phyloP scores from a whole-genome alignment of 2,888 invertebrate genomes.

The Harmothoe impar region DNA sequence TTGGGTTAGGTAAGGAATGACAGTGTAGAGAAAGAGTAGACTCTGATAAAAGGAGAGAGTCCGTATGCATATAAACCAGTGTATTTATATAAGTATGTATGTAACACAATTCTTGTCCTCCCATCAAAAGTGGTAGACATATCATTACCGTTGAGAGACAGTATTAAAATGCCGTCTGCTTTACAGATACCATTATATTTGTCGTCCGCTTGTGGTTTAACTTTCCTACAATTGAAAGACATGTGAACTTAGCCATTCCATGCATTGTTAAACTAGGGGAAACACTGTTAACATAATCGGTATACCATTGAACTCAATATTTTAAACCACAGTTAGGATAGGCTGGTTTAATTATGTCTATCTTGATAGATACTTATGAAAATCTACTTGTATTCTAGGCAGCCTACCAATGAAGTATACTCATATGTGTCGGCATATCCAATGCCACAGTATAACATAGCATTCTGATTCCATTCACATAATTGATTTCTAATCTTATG shows the following conservation, averaged over 20 bases:
- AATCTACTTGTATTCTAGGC: background rate
- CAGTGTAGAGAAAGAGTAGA: constrained; percentile 17
- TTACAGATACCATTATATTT: too few species aligned
- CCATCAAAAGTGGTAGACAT: too few species aligned
- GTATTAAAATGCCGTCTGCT: too few species aligned
- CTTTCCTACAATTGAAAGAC: too few species aligned
- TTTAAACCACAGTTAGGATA: too few species aligned
- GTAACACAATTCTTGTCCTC: too few species aligned
- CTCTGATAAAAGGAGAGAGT: constrained; percentile 49
- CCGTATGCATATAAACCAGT: background rate
- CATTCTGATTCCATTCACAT: background rate
- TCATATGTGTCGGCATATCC: background rate
- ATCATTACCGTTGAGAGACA: too few species aligned
- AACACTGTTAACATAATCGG: too few species aligned
- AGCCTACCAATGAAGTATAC: background rate
- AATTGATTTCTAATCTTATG: background rate
- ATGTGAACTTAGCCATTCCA: too few species aligned
- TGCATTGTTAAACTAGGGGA: too few species aligned
- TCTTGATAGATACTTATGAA: background rate
- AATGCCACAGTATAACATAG: background rate
- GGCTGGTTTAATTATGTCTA: too few species aligned
- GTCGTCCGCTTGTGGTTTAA: background rate
- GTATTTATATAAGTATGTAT: background rate
- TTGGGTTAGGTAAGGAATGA: background rate
- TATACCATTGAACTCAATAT: too few species aligned